A percentile compares a stretch with the other conserved stretches of the same genome.
Evolutionary conservation across 2,888 invertebrate species (phyloP).

Genomic region (Phalera bucephala): DNA sequence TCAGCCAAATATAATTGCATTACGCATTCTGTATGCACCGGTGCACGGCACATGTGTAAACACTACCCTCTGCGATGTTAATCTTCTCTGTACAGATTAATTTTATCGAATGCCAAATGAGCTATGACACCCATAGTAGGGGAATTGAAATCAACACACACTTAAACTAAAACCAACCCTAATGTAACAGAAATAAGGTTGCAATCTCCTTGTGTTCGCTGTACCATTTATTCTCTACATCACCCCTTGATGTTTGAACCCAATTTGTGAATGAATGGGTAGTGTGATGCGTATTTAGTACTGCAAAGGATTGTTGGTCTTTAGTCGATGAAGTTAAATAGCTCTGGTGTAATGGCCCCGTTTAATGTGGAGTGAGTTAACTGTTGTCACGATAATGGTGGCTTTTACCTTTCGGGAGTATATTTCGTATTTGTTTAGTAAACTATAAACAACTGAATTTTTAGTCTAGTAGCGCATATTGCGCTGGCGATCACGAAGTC

Average conservation of each 20-base stretch:
- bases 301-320: slow-evolving; percentile 39
- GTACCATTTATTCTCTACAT: no score
- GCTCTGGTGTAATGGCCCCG: slow-evolving; percentile 21
- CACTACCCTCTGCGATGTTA: slow-evolving; percentile 54
- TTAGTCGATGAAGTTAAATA: slow-evolving; percentile 36
- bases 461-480: no score
- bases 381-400: slow-evolving; percentile 4
- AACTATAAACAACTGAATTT: no score
- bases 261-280: slow-evolving; percentile 76
- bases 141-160: slow-evolving; percentile 47
- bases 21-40: slow-evolving; percentile 44
- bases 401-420: no score
- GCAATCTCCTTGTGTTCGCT: no score
- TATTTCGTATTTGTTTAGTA: no score
- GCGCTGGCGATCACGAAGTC: no score
- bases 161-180: no score
- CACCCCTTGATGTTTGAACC: slow-evolving; percentile 58
- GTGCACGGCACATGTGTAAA: slow-evolving; percentile 64
- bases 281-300: slow-evolving; percentile 61
- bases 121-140: slow-evolving; percentile 69
- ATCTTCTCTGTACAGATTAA: slow-evolving; percentile 74
- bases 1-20: slow-evolving; percentile 63
- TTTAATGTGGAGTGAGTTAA: slow-evolving; percentile 9
- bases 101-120: slow-evolving; percentile 80
- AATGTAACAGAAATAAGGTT: no score